Conservation (phyloP, 2,113 vertebrate species). For the Pleuronectes platessa region DNA sequence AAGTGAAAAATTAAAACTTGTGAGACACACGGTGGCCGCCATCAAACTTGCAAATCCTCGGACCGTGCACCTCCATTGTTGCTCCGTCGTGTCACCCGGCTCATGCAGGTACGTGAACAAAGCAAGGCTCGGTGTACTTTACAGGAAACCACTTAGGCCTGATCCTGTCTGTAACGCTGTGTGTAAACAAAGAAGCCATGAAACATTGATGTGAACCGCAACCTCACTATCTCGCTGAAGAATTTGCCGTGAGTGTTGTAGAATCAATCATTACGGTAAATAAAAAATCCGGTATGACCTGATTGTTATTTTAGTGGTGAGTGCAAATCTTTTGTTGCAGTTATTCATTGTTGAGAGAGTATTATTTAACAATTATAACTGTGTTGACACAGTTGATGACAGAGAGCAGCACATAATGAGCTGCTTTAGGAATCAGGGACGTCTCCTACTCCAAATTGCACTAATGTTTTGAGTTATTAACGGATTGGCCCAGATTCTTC, state of each 20-base stretch:
- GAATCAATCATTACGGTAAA: background rate
- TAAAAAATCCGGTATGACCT: conserved; percentile 12
- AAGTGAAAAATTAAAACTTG: background rate
- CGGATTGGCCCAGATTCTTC: conserved; percentile 33
- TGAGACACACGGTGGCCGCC: background rate
- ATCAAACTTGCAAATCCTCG: conserved; percentile 9
- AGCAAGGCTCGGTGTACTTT: conserved; percentile 61
- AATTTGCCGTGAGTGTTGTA: conserved; percentile 6
- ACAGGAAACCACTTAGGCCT: conserved; percentile 69
- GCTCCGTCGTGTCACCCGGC: conserved; percentile 11
- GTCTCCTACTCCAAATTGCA: background rate
- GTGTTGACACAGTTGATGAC: background rate
- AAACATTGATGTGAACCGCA: conserved; percentile 78
- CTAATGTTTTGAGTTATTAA: conserved; percentile 22
- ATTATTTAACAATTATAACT: background rate
- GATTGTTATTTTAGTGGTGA: background rate
- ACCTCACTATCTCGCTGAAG: conserved; percentile 37
- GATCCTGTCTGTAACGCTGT: conserved; percentile 66
- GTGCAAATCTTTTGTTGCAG: too few relatives aligned
- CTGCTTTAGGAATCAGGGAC: background rate
- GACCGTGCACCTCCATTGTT: conserved; percentile 12
- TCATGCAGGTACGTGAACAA: conserved; percentile 59
- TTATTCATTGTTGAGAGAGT: background rate
- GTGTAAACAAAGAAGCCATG: conserved; percentile 77
- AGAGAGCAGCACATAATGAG: background rate